These are phyloP conservation scores for Arctia plantaginis DNA, from an alignment of 2,888 invertebrate species.

Conservation along the genomic window DNA sequence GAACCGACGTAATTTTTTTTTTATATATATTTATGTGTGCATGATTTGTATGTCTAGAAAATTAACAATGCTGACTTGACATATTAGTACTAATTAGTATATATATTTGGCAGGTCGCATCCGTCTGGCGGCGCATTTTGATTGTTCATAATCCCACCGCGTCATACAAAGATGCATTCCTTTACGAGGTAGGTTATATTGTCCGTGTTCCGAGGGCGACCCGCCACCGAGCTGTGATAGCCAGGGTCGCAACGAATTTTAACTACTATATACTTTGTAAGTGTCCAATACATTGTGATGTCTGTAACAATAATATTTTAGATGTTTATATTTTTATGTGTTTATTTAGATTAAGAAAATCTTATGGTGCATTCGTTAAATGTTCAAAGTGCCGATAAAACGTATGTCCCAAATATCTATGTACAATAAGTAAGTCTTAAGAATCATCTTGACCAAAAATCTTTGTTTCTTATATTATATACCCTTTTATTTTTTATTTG, in stretches of 20 bases:
- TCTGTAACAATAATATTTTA: slow-evolving; percentile 85
- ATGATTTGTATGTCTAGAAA: no score
- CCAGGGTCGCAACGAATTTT: slow-evolving; percentile 84
- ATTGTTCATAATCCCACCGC: slow-evolving; percentile 74
- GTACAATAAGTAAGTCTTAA: slow-evolving; percentile 55
- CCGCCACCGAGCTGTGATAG: slow-evolving; percentile 61
- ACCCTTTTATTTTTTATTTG: slow-evolving; percentile 43
- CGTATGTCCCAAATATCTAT: slow-evolving; percentile 42
- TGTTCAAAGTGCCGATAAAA: slow-evolving; percentile 70
- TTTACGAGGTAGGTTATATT: slow-evolving; percentile 59
- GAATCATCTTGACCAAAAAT: slow-evolving; percentile 52
- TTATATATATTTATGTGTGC: no score
- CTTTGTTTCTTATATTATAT: slow-evolving; percentile 39
- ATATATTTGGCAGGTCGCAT: slow-evolving; percentile 71
- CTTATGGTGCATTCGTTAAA: slow-evolving; percentile 77
- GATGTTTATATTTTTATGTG: slow-evolving; percentile 85
- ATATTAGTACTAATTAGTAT: background rate
- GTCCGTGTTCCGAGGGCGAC: slow-evolving; percentile 66
- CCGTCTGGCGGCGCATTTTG: slow-evolving; percentile 81
- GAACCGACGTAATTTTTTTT: slow-evolving; percentile 70
- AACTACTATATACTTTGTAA: slow-evolving; percentile 75
- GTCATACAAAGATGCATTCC: slow-evolving; percentile 73
- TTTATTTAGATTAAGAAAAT: slow-evolving; percentile 80
- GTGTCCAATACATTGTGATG: slow-evolving; percentile 85
- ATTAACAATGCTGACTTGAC: no score